phyloP scores from a whole-genome alignment of 2,888 invertebrate species.

The Drosophila mayaguana region DNA sequence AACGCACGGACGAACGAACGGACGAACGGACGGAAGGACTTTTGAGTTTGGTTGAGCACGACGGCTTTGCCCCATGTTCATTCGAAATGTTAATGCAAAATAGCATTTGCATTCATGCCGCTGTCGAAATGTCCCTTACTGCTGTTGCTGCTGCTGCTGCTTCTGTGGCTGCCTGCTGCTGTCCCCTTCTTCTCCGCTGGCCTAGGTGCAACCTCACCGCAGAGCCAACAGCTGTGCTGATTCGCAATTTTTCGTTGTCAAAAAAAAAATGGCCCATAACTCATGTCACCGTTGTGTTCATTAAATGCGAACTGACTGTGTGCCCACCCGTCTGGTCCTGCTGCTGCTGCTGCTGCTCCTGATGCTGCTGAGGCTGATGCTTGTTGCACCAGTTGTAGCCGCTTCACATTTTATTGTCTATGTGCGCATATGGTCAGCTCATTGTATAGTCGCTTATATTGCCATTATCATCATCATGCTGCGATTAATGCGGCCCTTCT shows the following conservation, averaged over 20 bases:
- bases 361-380: constrained; percentile 21
- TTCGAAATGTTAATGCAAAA: constrained; percentile 69
- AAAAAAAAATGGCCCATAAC: constrained; percentile 63
- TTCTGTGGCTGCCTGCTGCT: background rate
- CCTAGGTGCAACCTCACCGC: constrained; percentile 25
- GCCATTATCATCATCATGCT: constrained; percentile 74
- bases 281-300: constrained; percentile 75
- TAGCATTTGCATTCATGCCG: constrained; percentile 71
- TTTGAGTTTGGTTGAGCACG: constrained; percentile 12
- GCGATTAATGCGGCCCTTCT: constrained; percentile 56
- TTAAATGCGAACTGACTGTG: constrained; percentile 66
- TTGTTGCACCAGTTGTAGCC: constrained; percentile 28
- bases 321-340: constrained; percentile 28
- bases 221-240: constrained; percentile 67
- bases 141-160: background rate
- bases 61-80: constrained; percentile 40
- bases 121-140: constrained; percentile 34
- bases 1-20: constrained; percentile 5
- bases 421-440: constrained; percentile 74
- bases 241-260: constrained; percentile 70
- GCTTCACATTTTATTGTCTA: constrained; percentile 65
- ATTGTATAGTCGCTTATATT: constrained; percentile 72
- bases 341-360: constrained; percentile 16
- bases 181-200: background rate
- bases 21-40: constrained; percentile 10